phyloP scores from a whole-genome alignment of 2,113 vertebrate genomes.

The Hipposideros armiger region DNA sequence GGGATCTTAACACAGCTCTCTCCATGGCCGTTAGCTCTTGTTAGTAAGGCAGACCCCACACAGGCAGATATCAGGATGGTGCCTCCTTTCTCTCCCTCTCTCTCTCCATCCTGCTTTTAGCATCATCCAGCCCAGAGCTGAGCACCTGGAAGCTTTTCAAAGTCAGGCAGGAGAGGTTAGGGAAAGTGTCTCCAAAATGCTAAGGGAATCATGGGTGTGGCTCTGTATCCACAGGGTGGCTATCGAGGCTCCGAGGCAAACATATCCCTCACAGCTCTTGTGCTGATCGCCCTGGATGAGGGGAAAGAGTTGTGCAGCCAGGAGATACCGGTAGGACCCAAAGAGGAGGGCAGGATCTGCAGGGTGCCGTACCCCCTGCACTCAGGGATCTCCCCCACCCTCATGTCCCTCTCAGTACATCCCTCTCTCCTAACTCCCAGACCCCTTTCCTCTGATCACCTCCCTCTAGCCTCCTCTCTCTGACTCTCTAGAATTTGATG shows the following conservation, averaged over 20 bases:
- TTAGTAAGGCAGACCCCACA: background rate
- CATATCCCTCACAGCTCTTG: constrained; percentile 88
- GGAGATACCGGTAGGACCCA: background rate
- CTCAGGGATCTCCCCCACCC: background rate
- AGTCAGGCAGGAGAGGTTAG: background rate
- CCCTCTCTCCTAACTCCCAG: background rate
- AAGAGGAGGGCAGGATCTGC: background rate
- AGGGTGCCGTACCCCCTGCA: too few species aligned
- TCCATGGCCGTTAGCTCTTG: background rate
- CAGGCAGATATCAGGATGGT: background rate
- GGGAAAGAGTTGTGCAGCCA: constrained; percentile 76
- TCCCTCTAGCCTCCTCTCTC: background rate
- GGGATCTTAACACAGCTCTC: background rate
- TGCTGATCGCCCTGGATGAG: constrained; percentile 87
- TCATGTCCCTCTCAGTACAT: background rate
- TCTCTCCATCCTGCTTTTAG: background rate
- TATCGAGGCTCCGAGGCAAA: constrained; percentile 82
- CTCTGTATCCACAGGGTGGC: constrained; percentile 80
- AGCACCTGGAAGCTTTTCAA: background rate
- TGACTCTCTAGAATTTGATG: constrained; percentile 81
- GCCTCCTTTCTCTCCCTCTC: background rate
- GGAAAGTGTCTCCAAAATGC: background rate
- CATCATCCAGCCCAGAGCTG: background rate
- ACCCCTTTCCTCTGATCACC: background rate
- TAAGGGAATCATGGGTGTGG: background rate